phyloP scores from a whole-genome alignment of 2,113 vertebrate species.

The Myrmecophaga tridactyla region DNA sequence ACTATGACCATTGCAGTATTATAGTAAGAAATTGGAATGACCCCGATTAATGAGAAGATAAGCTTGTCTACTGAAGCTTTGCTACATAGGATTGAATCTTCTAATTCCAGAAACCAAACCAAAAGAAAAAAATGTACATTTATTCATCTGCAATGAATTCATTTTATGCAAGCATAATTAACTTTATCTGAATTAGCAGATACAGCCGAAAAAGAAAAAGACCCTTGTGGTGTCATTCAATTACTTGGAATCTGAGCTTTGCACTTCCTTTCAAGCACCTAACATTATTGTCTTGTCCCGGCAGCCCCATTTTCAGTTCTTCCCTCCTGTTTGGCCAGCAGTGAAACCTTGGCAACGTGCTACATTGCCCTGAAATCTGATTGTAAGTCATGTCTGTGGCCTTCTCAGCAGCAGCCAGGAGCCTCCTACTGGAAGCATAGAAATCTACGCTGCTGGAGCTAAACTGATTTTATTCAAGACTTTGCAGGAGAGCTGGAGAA shows the following conservation, averaged over 20 bases:
- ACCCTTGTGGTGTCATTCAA: background rate
- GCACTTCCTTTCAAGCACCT: background rate
- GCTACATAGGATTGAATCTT: background rate
- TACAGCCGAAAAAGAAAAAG: background rate
- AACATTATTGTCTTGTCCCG: background rate
- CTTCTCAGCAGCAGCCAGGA: background rate
- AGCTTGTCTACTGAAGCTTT: background rate
- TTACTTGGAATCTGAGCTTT: background rate
- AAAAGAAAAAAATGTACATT: background rate
- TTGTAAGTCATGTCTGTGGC: conserved; percentile 15
- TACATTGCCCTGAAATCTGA: conserved; percentile 37
- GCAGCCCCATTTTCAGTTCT: background rate
- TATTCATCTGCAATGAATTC: background rate
- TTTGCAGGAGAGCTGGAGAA: background rate
- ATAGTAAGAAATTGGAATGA: background rate
- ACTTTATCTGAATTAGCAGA: background rate
- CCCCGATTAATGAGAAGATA: background rate
- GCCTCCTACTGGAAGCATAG: background rate
- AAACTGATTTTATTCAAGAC: conserved; percentile 38
- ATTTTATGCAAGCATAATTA: background rate
- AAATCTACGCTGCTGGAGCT: conserved; percentile 15
- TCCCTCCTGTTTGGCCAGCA: conserved; percentile 43
- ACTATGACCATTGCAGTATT: background rate
- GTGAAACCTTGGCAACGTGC: conserved; percentile 15
- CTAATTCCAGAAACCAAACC: conserved; percentile 9